These are phyloP conservation scores for Actinernus sp. DNA, from an alignment of 92 coral and sea anemone species.

Conservation along the genomic window DNA sequence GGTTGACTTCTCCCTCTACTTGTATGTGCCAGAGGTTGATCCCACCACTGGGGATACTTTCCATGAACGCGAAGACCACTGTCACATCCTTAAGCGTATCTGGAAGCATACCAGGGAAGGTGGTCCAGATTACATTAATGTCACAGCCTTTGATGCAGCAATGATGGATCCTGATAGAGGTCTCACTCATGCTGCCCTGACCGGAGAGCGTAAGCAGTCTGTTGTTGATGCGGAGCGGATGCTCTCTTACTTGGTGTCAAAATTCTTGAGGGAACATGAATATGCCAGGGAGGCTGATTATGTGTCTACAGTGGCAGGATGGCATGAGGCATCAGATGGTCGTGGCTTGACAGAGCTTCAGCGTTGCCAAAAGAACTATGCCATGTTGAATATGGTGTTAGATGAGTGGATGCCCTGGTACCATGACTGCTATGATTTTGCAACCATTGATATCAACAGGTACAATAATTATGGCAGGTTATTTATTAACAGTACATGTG, in stretches of 20 bases:
- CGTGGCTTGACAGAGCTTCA: conserved; percentile 72
- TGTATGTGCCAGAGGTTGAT: conserved; percentile 58
- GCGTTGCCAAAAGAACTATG: conserved; percentile 64
- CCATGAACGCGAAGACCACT: conserved; percentile 69
- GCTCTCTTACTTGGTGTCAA: conserved; percentile 56
- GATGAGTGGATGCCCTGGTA: conserved; percentile 91
- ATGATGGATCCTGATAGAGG: conserved; percentile 44
- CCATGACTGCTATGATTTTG: conserved; percentile 42
- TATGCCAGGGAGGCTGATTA: too few relatives aligned
- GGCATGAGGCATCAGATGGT: conserved; percentile 85
- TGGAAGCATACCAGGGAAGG: conserved; percentile 41
- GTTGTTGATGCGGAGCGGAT: conserved; percentile 76
- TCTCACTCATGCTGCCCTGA: conserved; percentile 54
- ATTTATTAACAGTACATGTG: too few relatives aligned
- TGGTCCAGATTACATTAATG: conserved; percentile 47
- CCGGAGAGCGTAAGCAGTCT: conserved; percentile 69
- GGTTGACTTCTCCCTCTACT: conserved; percentile 15
- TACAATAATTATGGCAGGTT: too few relatives aligned
- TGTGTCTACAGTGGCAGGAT: conserved; percentile 63
- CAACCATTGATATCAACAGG: conserved; percentile 75
- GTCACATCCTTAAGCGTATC: conserved; percentile 46
- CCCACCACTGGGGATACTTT: conserved; percentile 21
- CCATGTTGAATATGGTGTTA: conserved; percentile 74
- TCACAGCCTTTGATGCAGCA: conserved; percentile 67
- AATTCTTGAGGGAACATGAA: too few relatives aligned